Evolutionary conservation across 2,888 invertebrate genomes (phyloP), one percentile per base, ranked within the genome.

Genomic region (Lochmaea capreae): DNA sequence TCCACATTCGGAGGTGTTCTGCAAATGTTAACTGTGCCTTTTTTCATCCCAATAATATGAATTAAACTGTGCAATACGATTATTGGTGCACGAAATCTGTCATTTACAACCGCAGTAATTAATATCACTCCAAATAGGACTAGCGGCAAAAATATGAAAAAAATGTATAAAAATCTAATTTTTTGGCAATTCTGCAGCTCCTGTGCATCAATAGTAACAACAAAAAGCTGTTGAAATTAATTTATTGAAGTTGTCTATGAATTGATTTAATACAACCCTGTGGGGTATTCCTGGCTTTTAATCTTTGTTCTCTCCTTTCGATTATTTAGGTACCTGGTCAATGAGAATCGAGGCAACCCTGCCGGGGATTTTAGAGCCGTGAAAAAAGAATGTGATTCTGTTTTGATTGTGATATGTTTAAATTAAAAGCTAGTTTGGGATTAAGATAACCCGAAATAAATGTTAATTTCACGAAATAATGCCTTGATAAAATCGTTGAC

Each of bases 361-460:
- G 18, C 54, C 54, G 54, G n/a, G 8, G 59, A 61, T 65, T 14
- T 33, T 58, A 16, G 65, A 57, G 71, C 65, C 49, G 65, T 46
- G 65, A 71, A 71, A 49, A 71, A 71, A 71, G 71, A 71, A 71
- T 71, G 71, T 71, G 71, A 71, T 71, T 71, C 65, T 71, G 71
- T 71, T 71, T 65, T 71, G 71, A 71, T 71, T 71, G 71, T 71
- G 71, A 71, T 61, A 65, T 71, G 71, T 71, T 71, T 71, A 71
- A 71, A 71, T 71, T 71, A 71, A 71, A 71, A 71, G 71, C 71
- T 71, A 71, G 71, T 71, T 71, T 71, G 71, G 71, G 65, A 71
- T 71, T 71, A 71, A 71, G 71, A 71, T 71, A 71, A 65, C 58
- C 58, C 58, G 58, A 71, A 71, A 65, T 71, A 71, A 71, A 71